Base-by-base conservation (phyloP, 2,888 invertebrate species). In the Balanococcus diminutus region DNA sequence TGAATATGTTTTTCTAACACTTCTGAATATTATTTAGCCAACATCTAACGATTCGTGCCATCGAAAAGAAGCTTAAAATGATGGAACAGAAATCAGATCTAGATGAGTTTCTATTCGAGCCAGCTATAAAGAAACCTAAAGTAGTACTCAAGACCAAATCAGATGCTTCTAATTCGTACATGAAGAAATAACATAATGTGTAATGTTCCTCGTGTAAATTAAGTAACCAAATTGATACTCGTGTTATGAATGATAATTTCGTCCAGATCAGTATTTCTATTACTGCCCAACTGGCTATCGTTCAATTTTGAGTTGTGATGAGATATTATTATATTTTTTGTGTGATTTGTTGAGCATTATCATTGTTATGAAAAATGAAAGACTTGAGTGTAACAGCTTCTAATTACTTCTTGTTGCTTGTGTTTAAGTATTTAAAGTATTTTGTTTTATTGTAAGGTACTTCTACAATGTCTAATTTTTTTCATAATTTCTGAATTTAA, bases 1-100 rank as follows among this genome's bases (percentile, higher is more conserved):
- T 9, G 8, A 56, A 2, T 56, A 51, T 51, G n/a, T 51, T 22
- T 56, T 8, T 19, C 9, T 22, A n/a, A 2, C 16, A 8, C 2
- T 39, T 84, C 16, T 22, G 3, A n/a, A n/a, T 81, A 79, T 87
- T 87, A 85, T 88, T 36, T 2, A 96, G 96, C 89, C 93, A 94
- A 88, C 93, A 94, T 89, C 94, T 94, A 9, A 95, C 96, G 86
- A 96, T 97, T 88, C 95, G 95, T 89, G 96, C 96, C 0, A 96
- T 97, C 87, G 96, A 96, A 90, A 95, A 95, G 0, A 96, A 97
- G 90, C 90, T 97, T 0, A 95, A 95, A 89, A 91, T 94, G 89
- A 94, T 96, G 93, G 94, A 95, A 88, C 42, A 85, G 31, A 85
- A 75, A 25, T 75, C 85, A 19, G 81, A 86, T 86, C 84, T 75